Evolutionary conservation across 1,140 invertebrate genomes (phyloP).

Genomic region (Ptiloglossa arizonensis): DNA sequence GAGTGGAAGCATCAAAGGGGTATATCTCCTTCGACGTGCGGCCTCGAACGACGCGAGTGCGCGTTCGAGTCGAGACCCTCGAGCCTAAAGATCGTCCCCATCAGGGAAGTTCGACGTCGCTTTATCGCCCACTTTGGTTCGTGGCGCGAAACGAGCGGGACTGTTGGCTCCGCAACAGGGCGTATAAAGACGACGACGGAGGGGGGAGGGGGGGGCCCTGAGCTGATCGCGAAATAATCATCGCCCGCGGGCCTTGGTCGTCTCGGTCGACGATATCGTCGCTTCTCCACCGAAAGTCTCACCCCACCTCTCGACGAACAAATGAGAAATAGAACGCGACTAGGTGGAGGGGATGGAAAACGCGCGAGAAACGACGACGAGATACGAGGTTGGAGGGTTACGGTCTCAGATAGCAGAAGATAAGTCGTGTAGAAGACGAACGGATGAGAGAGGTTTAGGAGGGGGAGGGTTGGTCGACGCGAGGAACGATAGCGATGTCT

Average conservation of each 20-base stretch:
- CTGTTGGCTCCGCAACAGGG: background rate
- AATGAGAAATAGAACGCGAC: conserved; percentile 56
- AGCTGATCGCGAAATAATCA: conserved; percentile 59
- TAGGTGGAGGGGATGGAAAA: conserved; percentile 40
- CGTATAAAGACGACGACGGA: background rate
- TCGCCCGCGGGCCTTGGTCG: conserved; percentile 47
- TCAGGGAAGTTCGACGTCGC: too few species aligned
- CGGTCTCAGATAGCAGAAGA: conserved; percentile 63
- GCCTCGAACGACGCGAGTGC: too few species aligned
- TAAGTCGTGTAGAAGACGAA: conserved; percentile 65
- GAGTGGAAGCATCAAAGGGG: too few species aligned
- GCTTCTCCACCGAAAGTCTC: conserved; percentile 37
- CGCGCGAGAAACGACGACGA: conserved; percentile 26
- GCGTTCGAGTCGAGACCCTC: background rate
- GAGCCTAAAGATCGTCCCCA: background rate
- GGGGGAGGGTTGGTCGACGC: conserved; percentile 10
- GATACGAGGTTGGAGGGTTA: conserved; percentile 40
- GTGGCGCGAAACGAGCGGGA: background rate
- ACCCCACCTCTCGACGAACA: conserved; percentile 41
- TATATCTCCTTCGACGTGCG: too few species aligned
- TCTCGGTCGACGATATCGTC: conserved; percentile 39
- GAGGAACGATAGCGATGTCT: conserved; percentile 41
- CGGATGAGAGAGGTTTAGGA: conserved; percentile 9
- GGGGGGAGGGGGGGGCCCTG: too few species aligned
- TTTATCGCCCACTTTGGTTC: background rate